Evolutionary conservation across 1,140 invertebrate genomes (phyloP).

Genomic region (Limonius californicus): DNA sequence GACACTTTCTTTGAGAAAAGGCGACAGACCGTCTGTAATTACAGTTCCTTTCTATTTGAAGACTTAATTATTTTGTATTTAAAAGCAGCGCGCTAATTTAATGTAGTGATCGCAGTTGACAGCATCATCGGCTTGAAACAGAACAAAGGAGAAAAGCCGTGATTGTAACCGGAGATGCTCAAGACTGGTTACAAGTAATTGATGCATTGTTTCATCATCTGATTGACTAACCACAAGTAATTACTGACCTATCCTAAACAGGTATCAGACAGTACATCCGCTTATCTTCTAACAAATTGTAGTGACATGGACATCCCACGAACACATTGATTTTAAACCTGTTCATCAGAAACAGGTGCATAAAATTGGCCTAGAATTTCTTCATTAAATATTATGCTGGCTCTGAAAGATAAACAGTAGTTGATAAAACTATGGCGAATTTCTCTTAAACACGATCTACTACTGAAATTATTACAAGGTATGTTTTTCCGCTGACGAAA

Average conservation of each 20-base stretch:
- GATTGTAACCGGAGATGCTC: conserved; percentile 8
- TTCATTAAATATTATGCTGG: too few species aligned
- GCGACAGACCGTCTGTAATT: neutral
- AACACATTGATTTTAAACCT: too few species aligned
- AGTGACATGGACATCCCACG: too few species aligned
- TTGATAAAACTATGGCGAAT: too few species aligned
- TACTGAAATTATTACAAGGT: too few species aligned
- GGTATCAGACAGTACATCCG: neutral
- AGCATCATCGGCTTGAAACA: neutral
- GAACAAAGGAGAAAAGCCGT: neutral
- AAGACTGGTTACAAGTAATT: conserved; percentile 12
- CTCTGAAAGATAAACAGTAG: too few species aligned
- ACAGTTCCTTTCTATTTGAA: neutral
- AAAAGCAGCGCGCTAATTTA: neutral
- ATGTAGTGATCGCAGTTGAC: neutral
- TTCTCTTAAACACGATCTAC: too few species aligned
- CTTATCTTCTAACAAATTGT: neutral
- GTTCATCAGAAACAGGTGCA: too few species aligned
- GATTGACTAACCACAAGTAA: conserved; percentile 11
- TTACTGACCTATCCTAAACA: conserved; percentile 10
- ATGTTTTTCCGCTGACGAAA: too few species aligned
- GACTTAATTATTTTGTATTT: neutral
- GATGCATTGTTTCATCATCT: conserved; percentile 10
- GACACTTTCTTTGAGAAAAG: too few species aligned
- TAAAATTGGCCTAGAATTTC: too few species aligned